Evolutionary conservation across 2,888 invertebrate species (phyloP), one percentile per base, ranked within the genome.

Genomic region (Eledona agricola): DNA sequence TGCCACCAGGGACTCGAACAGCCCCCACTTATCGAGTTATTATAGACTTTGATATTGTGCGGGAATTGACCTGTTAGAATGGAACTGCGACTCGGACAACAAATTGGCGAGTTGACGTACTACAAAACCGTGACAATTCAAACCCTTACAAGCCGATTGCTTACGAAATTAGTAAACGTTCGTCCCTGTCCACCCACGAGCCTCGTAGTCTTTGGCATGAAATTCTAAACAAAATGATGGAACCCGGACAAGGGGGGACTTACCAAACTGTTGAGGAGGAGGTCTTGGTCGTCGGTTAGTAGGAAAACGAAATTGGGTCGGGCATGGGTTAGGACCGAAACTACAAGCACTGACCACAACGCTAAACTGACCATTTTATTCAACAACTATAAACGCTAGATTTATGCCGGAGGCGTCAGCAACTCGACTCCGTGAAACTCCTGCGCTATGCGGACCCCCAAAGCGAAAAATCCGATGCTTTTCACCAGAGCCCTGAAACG

Each of bases 81-180:
- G 16, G 90, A 88, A 3, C 93, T 87, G n/a, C 95, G 83, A 65
- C 93, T 92, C 0, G 95, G 95, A 61, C 95, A 95, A 74, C 95
- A 95, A 25, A 95, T 81, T 0, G 95, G 94, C 0, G 90, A 87
- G 23, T 87, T 86, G 0, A 87, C 89, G 76, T 88, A 94, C 93
- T 93, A 71, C 31, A 76, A 72, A 9, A 10, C 1, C 3, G 12
- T 29, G 6, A 22, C 4, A n/a, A n/a, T n/a, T n/a, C n/a, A n/a
- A n/a, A n/a, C n/a, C n/a, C n/a, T 42, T 13, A 12, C 11, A 31
- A 6, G 2, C 7, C 9, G 4, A 10, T 16, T 22, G 81, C 86
- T 83, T 79, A 90, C 90, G 60, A 89, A 86, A 77, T 91, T 90
- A 4, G 76, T 74, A 72, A 89, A 90, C 1, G 84, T 84, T 13